Evolutionary conservation across 2,888 invertebrate genomes (phyloP).

Genomic region (Strigamia maritima): DNA sequence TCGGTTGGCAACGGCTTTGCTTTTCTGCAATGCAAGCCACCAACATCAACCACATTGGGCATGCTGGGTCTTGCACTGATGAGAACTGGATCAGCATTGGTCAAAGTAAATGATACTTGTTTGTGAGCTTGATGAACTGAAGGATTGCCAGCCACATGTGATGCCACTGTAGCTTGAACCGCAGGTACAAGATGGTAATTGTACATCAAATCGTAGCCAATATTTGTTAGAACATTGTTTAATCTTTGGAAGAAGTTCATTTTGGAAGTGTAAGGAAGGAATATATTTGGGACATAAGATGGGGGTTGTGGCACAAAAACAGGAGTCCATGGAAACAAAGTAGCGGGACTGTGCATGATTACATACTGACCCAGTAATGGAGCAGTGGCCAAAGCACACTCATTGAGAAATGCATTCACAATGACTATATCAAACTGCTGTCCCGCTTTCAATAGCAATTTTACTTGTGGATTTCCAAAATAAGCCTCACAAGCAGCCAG

Average conservation of each 20-base stretch:
- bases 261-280: not conserved
- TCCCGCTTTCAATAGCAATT: not conserved
- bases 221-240: not conserved
- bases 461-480: not conserved
- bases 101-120: not conserved
- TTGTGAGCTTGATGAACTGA: too few species aligned
- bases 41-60: not conserved
- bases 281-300: not conserved
- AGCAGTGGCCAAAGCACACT: not conserved
- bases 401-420: not conserved
- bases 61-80: not conserved
- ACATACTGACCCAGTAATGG: not conserved
- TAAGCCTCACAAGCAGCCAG: not conserved
- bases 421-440: conserved; percentile 1
- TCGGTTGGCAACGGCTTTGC: not conserved
- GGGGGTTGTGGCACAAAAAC: not conserved
- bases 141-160: not conserved
- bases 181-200: not conserved
- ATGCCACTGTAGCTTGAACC: not conserved
- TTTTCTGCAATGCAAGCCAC: not conserved
- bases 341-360: not conserved
- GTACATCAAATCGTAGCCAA: not conserved
- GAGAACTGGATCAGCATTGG: not conserved
- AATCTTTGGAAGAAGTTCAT: not conserved
- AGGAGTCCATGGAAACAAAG: not conserved